Conservation (phyloP, 2,113 vertebrate species). For the Paralichthys olivaceus region DNA sequence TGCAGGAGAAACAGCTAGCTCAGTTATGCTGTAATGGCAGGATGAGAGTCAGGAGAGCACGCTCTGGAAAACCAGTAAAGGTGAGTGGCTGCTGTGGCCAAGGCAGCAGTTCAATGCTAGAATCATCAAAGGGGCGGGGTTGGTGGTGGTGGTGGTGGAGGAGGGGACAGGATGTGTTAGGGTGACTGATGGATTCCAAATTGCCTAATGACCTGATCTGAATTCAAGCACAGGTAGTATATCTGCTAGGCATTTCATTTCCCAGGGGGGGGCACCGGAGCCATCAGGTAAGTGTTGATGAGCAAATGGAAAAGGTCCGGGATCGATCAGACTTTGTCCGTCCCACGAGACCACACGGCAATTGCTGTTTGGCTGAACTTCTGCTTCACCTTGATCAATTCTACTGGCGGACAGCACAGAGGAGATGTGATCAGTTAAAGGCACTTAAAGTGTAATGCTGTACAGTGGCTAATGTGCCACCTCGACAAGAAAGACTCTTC, state of each 20-base stretch:
- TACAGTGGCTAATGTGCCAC: not conserved
- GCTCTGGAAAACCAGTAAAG: not conserved
- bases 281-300: conserved; percentile 30
- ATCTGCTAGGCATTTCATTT: conserved; percentile 45
- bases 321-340: conserved; percentile 20
- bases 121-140: not conserved
- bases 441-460: not conserved
- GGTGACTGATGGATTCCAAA: conserved; percentile 7
- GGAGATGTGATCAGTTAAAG: not conserved
- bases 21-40: conserved; percentile 9
- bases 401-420: not conserved
- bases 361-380: conserved; percentile 12
- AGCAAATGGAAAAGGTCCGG: not conserved
- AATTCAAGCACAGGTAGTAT: conserved; percentile 14
- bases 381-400: conserved; percentile 25
- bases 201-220: conserved; percentile 15
- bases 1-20: not conserved
- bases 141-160: not conserved
- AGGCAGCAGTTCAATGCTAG: not conserved
- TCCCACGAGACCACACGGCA: not conserved
- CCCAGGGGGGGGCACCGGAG: conserved; percentile 13
- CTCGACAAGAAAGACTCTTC: too few species aligned
- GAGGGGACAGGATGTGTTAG: not conserved
- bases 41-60: not conserved
- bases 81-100: not conserved